Base-by-base conservation (phyloP, 2,797 vertebrate species). In the Todus mexicanus region DNA sequence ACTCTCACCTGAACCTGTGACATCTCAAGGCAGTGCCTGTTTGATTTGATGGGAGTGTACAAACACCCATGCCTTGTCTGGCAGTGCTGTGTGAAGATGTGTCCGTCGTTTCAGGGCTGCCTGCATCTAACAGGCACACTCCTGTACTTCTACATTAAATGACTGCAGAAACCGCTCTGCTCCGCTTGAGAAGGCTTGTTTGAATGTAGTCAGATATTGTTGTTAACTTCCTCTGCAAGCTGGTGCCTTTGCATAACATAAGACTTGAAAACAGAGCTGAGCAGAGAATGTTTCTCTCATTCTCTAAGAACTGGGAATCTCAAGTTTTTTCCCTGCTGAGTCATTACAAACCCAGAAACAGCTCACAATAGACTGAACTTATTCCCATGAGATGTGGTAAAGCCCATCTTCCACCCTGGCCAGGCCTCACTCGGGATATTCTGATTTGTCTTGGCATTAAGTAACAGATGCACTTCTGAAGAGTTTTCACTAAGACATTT, bases 331-430 rank as follows among this genome's bases (percentile, higher is more conserved):
- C 4, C 70, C 59, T 79, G 63, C 73, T 92, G 76, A 88, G 40
- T 84, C 79, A 60, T 93, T 90, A 64, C 40, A 86, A 78, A 93
- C 80, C 22, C 89, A 94, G 82, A 83, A 87, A 57, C n/a, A 86
- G 48, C 47, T 93, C 83, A 81, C 66, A 92, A 60, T 9, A 92
- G 63, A 70, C 83, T 77, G 29, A 71, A 37, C 7, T 87, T 84
- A 70, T 22, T 81, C 70, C 66, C 26, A 13, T 84, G 89, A 40
- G 90, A 37, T 60, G 51, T 60, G 51, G 85, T 75, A 57, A 92
- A 93, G 48, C 48, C 85, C 77, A 73, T 93, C 94, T 92, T 88
- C 79, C 63, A 78, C 23, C 56, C 80, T 48, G 73, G 51, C 63
- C 73, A 69, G 69, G 72, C 66, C 83, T 87, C 64, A n/a, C 43